These are phyloP conservation scores for Panurus biarmicus DNA, from an alignment of 2,113 vertebrate genomes.

Conservation along the genomic window DNA sequence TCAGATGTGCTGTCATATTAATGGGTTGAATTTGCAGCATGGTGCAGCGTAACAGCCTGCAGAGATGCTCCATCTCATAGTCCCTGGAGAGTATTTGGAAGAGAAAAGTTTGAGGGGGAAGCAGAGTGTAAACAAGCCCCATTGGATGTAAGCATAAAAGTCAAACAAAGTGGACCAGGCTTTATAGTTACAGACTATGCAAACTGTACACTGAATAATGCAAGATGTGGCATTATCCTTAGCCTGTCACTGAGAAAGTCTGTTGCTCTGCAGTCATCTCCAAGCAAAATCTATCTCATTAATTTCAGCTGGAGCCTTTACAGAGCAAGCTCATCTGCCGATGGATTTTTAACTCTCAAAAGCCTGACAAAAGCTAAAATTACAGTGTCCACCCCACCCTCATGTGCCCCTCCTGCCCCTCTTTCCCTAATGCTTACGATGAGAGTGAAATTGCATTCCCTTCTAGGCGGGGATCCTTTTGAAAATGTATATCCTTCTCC, in stretches of 20 bases:
- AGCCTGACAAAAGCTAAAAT: not conserved
- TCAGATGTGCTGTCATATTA: constrained; percentile 69
- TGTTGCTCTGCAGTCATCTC: not conserved
- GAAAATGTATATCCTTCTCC: constrained; percentile 6
- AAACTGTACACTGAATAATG: constrained; percentile 22
- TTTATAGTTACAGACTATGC: not conserved
- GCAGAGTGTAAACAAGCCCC: constrained; percentile 6
- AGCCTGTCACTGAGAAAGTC: not conserved
- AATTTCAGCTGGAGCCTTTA: not conserved
- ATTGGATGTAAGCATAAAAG: not conserved
- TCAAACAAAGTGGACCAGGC: not conserved
- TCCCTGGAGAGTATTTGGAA: not conserved
- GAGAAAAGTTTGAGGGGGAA: not conserved
- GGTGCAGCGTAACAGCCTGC: constrained; percentile 34
- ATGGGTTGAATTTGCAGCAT: constrained; percentile 69
- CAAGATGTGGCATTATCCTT: not conserved
- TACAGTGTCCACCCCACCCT: not conserved
- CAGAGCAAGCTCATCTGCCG: not conserved
- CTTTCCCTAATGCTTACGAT: constrained; percentile 1
- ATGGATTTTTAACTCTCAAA: constrained; percentile 6
- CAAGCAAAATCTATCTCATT: not conserved
- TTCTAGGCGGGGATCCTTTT: constrained; percentile 17
- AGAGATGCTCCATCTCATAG: constrained; percentile 15
- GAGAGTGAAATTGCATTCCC: constrained; percentile 8
- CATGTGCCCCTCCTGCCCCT: not conserved